Percentiles rank a stretch among this genome's conserved stretches.
Conservation (phyloP, 1,140 invertebrate species). For the Homalodisca vitripennis region DNA sequence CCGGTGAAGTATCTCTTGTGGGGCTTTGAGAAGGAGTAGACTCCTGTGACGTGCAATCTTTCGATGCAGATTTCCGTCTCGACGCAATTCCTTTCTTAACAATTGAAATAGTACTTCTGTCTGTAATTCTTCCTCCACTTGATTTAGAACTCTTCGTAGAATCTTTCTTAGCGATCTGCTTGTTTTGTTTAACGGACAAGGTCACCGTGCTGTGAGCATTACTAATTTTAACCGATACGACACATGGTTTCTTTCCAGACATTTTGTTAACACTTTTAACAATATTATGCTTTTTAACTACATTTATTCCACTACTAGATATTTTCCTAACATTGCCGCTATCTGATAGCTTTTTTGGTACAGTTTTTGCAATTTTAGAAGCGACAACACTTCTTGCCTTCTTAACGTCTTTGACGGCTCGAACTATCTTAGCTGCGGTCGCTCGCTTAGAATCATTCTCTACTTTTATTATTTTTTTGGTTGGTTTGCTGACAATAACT, state of each 20-base stretch:
- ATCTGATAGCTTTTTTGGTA: background rate
- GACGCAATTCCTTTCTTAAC: slow-evolving; percentile 28
- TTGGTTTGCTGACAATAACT: slow-evolving; percentile 26
- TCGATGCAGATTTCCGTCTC: slow-evolving; percentile 11
- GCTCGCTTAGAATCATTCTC: slow-evolving; percentile 12
- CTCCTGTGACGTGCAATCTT: background rate
- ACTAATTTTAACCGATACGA: slow-evolving; percentile 18
- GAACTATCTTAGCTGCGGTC: background rate
- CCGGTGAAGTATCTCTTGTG: background rate
- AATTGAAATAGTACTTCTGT: background rate
- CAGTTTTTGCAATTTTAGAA: slow-evolving; percentile 20
- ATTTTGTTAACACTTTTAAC: slow-evolving; percentile 15
- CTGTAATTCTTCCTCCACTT: background rate
- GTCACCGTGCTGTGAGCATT: slow-evolving; percentile 16
- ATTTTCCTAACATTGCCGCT: background rate
- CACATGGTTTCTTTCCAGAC: slow-evolving; percentile 17
- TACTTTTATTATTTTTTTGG: slow-evolving; percentile 24
- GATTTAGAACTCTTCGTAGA: background rate
- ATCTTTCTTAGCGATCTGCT: slow-evolving; percentile 8
- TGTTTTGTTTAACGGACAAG: slow-evolving; percentile 19
- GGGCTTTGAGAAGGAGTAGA: slow-evolving; percentile 20
- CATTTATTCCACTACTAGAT: slow-evolving; percentile 3
- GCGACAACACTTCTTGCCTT: slow-evolving; percentile 15
- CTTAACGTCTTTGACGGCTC: slow-evolving; percentile 15
- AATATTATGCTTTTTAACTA: slow-evolving; percentile 28